Conservation (phyloP, 2,888 invertebrate species). For the Clanis bilineata region DNA sequence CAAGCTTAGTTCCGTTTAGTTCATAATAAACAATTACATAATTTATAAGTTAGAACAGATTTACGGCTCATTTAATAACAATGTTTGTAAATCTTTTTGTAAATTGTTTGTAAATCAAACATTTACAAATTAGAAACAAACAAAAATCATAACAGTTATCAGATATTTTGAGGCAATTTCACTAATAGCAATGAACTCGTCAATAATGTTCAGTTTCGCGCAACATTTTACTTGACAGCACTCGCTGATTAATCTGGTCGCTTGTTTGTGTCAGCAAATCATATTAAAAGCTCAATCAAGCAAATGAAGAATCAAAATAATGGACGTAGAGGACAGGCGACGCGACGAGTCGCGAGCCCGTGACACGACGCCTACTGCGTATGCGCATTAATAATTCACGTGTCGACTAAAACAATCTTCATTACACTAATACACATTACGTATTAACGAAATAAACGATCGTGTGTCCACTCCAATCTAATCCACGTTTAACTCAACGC, state of each 20-base stretch:
- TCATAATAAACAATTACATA: too few species aligned
- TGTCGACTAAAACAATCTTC: conserved; percentile 77
- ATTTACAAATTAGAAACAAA: too few species aligned
- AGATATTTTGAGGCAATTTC: background rate
- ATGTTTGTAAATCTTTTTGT: too few species aligned
- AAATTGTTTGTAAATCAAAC: too few species aligned
- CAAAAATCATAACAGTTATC: too few species aligned
- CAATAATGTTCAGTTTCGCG: conserved; percentile 8
- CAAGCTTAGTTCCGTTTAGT: too few species aligned
- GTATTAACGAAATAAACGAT: conserved; percentile 54
- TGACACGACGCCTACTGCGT: conserved; percentile 67
- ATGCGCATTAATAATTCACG: conserved; percentile 80
- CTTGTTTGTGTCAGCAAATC: conserved; percentile 73
- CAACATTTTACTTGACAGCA: conserved; percentile 64
- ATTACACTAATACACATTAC: conserved; percentile 76
- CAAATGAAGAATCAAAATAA: conserved; percentile 82
- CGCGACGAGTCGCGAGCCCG: too few species aligned
- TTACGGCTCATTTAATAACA: too few species aligned
- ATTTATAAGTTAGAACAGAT: too few species aligned
- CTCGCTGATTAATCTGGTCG: conserved; percentile 72
- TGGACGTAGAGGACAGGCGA: conserved; percentile 54
- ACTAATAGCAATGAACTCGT: background rate
- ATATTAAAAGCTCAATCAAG: conserved; percentile 82
- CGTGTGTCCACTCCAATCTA: conserved; percentile 43
- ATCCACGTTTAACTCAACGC: conserved; percentile 42